phyloP scores from a whole-genome alignment of 2,113 vertebrate genomes.

The Mugil cephalus region DNA sequence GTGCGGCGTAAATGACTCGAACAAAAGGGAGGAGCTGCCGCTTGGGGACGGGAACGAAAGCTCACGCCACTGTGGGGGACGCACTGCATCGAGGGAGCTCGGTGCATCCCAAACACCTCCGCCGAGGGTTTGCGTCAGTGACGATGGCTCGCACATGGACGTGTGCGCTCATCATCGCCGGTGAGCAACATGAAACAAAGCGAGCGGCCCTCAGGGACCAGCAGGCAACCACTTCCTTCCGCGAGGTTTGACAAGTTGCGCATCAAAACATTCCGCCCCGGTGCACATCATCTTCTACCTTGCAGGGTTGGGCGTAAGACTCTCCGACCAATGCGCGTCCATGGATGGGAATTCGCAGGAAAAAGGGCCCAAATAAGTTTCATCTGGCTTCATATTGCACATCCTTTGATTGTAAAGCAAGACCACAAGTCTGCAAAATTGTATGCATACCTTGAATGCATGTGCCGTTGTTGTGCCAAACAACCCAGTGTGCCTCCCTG shows the following conservation, averaged over 20 bases:
- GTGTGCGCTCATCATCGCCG: conserved; percentile 29
- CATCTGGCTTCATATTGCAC: conserved; percentile 54
- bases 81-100: conserved; percentile 58
- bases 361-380: conserved; percentile 62
- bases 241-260: conserved; percentile 44
- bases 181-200: conserved; percentile 52
- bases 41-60: conserved; percentile 70
- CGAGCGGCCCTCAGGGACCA: conserved; percentile 56
- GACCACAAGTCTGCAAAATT: conserved; percentile 43
- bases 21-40: conserved; percentile 72
- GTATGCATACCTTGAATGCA: conserved; percentile 53
- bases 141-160: conserved; percentile 46
- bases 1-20: conserved; percentile 74
- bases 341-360: conserved; percentile 38
- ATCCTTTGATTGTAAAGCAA: conserved; percentile 59
- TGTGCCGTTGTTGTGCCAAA: conserved; percentile 51
- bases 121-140: conserved; percentile 59
- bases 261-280: conserved; percentile 42
- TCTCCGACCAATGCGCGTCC: conserved; percentile 46
- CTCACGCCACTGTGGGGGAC: conserved; percentile 47
- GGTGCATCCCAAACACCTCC: conserved; percentile 70
- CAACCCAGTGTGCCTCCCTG: conserved; percentile 53
- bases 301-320: conserved; percentile 20
- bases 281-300: conserved; percentile 19
- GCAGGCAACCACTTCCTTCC: conserved; percentile 56